phyloP scores from a whole-genome alignment of 1,140 invertebrate species.

The Eurosta solidaginis region DNA sequence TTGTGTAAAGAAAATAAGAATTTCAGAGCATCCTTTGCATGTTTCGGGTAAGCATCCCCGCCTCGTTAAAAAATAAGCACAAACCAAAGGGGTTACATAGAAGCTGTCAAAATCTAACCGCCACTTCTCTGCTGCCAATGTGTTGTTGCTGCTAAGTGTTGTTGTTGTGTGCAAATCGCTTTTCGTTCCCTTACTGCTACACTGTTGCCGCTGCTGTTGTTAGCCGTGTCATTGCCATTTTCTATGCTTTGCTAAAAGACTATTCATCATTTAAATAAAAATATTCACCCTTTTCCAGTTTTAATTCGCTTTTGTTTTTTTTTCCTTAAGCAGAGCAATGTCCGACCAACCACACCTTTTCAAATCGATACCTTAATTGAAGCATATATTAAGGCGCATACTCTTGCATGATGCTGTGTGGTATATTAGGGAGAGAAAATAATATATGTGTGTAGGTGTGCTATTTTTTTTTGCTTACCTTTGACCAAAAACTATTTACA shows the following conservation, averaged over 20 bases:
- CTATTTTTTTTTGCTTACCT: background rate
- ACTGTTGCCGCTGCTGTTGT: too few species aligned
- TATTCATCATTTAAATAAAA: slow-evolving; percentile 32
- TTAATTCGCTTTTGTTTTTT: too few species aligned
- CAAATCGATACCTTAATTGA: background rate
- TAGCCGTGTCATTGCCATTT: background rate
- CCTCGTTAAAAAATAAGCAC: background rate
- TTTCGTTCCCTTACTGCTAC: background rate
- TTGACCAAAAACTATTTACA: background rate
- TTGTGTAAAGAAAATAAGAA: background rate
- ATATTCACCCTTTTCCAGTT: background rate
- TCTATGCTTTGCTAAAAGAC: background rate
- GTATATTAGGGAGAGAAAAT: background rate
- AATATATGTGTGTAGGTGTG: background rate
- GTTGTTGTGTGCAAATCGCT: background rate
- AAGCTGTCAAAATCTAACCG: slow-evolving; percentile 18
- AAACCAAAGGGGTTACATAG: slow-evolving; percentile 18
- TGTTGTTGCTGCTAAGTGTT: background rate
- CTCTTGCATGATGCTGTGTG: background rate
- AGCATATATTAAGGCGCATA: background rate
- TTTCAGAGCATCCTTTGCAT: background rate
- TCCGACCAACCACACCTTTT: slow-evolving; percentile 14
- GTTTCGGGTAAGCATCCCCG: background rate
- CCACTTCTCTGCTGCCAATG: background rate
- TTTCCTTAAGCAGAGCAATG: background rate